Evolutionary conservation across 2,797 vertebrate species (phyloP), one percentile per base, ranked within the genome.

Genomic region (Urocyon cinereoargenteus): DNA sequence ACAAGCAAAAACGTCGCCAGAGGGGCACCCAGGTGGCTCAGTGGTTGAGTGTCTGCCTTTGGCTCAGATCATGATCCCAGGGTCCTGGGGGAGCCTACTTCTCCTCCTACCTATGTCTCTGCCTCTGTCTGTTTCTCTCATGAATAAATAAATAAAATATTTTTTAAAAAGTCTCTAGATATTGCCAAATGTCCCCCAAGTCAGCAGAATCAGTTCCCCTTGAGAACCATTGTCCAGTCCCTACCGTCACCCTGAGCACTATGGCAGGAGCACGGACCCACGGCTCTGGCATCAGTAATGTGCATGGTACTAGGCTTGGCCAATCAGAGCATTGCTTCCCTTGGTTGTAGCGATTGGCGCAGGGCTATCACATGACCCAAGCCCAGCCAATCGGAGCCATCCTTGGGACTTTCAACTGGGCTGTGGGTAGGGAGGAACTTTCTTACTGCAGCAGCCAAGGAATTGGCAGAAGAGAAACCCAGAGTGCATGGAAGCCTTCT

Each of bases 331-430:
- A 10, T 31, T 78, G 66, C 68, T 64, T 70, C 24, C 88, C 12
- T 7, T 6, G 36, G 40, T 45, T 84, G 7, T 24, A 66, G 53
- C 82, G 83, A 96, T 78, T 94, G 90, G 70, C 53, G 36, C 36
- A 36, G 13, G 59, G 28, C 6, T 64, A 49, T 45, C 91, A 84
- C 77, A 16, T 64, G 81, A 62, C 70, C 49, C 19, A 15, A 22
- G 31, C 45, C 45, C 57, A 91, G 83, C 72, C 92, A 82, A 62
- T 94, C 70, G 90, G 68, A 89, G 34, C 24, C 61, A 61, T 26
- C 14, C 57, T 19, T 81, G 61, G 83, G 91, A 83, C 40, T 40
- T 62, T 16, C 0, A 66, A 55, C 66, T 66, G 84, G 40, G 24
- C 40, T 24, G 2, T 0, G 15, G 49, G 57, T 28, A 59, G 4